These are phyloP conservation scores for Noturus placidus DNA, from an alignment of 2,113 vertebrate species.

Conservation along the genomic window DNA sequence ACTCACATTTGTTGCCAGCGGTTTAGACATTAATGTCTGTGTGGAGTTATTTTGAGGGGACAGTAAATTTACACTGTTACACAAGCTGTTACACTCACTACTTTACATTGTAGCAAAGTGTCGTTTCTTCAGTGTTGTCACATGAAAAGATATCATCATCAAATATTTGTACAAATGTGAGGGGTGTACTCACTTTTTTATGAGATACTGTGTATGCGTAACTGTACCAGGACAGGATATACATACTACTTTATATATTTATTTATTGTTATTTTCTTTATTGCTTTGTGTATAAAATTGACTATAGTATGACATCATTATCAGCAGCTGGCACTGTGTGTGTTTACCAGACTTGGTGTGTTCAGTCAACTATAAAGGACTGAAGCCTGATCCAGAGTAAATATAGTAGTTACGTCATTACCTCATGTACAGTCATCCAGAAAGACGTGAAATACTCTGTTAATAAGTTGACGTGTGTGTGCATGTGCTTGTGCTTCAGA, in stretches of 20 bases:
- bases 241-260: background rate
- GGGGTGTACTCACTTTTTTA: too few relatives aligned
- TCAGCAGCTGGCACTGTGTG: background rate
- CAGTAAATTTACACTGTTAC: too few relatives aligned
- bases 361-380: background rate
- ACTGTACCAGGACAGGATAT: too few relatives aligned
- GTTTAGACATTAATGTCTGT: too few relatives aligned
- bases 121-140: too few relatives aligned
- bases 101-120: too few relatives aligned
- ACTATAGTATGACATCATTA: background rate
- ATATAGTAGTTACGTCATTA: background rate
- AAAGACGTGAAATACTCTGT: background rate
- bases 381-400: background rate
- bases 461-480: background rate
- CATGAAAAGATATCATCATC: too few relatives aligned
- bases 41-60: too few relatives aligned
- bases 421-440: background rate
- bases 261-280: background rate
- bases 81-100: too few relatives aligned
- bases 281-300: background rate
- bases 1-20: too few relatives aligned
- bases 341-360: background rate
- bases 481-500: conserved; percentile 17
- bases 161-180: too few relatives aligned
- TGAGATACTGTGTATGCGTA: too few relatives aligned